Base-by-base conservation (phyloP, 2,888 invertebrate species). In the Oligia fasciuncula region DNA sequence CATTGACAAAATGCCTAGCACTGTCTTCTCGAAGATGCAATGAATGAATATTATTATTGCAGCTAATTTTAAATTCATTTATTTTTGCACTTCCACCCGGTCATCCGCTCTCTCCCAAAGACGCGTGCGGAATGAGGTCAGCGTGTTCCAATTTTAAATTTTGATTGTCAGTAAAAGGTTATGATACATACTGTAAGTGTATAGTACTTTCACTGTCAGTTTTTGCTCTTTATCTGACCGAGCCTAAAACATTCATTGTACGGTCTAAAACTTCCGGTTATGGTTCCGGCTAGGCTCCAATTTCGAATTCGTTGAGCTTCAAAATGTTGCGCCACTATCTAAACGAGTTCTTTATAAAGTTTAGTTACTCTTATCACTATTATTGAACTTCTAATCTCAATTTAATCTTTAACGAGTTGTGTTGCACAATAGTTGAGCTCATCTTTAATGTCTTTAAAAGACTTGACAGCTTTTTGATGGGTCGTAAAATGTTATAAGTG, bases 61-160 rank as follows among this genome's bases (percentile, higher is more conserved):
- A 85, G 84, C 90, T 92, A 91, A 92, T 91, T 92, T 93, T 94
- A 93, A 93, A 92, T 92, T 92, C 80, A 91, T 93, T 94, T 95
- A 95, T 95, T 95, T 95, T 95, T 77, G 93, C 92, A 90, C 89
- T 88, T 82, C 90, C 91, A 89, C 90, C 88, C 85, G 87, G 85
- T 87, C 91, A 92, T 91, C 93, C 91, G 93, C 92, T 92, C 94
- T 92, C 93, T 93, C 90, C 92, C 93, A 90, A 93, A 93, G 94
- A 90, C 93, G 89, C 92, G 90, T 87, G 82, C 73, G 94, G 94
- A 96, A 96, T 96, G 96, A 94, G 96, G 96, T 94, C 96, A 93
- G 80, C 85, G 87, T 91, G 95, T 94, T 95, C 95, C 96, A 95
- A 94, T 96, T 96, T 95, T 95, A 95, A 95, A 95, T 94, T 95